phyloP scores from a whole-genome alignment of 2,888 invertebrate genomes.

The Platycheirus albimanus region DNA sequence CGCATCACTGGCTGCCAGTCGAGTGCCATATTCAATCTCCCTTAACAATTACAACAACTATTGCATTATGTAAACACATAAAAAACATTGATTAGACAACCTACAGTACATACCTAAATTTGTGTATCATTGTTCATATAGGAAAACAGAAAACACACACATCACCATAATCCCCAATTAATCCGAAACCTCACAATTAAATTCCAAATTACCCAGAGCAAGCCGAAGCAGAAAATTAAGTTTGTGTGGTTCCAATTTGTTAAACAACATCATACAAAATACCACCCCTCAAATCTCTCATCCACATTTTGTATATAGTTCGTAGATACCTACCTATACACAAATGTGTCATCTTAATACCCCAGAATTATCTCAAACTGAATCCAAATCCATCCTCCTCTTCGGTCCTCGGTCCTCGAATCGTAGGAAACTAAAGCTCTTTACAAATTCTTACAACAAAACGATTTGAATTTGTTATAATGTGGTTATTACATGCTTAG shows the following conservation, averaged over 20 bases:
- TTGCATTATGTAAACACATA: constrained; percentile 25
- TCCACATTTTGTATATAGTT: too few relatives aligned
- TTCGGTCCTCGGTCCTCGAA: too few relatives aligned
- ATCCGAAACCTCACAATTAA: constrained; percentile 59
- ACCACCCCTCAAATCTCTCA: too few relatives aligned
- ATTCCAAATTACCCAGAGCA: constrained; percentile 44
- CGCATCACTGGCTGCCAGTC: constrained; percentile 3
- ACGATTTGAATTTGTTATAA: constrained; percentile 62
- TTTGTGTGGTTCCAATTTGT: constrained; percentile 48
- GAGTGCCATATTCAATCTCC: not conserved
- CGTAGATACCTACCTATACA: too few relatives aligned
- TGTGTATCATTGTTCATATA: constrained; percentile 6
- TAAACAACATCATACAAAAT: not conserved
- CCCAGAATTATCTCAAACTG: constrained; percentile 37
- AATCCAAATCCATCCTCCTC: constrained; percentile 38
- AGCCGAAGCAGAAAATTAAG: constrained; percentile 47
- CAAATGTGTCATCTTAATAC: constrained; percentile 12
- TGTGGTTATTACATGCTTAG: constrained; percentile 66
- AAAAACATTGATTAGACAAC: constrained; percentile 35
- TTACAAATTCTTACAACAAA: constrained; percentile 46
- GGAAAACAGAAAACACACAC: not conserved
- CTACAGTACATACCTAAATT: too few relatives aligned
- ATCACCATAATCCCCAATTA: constrained; percentile 61
- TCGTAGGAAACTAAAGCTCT: constrained; percentile 39
- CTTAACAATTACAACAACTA: not conserved